phyloP scores from a whole-genome alignment of 1,140 invertebrate genomes.

The Tetraneura akinire region DNA sequence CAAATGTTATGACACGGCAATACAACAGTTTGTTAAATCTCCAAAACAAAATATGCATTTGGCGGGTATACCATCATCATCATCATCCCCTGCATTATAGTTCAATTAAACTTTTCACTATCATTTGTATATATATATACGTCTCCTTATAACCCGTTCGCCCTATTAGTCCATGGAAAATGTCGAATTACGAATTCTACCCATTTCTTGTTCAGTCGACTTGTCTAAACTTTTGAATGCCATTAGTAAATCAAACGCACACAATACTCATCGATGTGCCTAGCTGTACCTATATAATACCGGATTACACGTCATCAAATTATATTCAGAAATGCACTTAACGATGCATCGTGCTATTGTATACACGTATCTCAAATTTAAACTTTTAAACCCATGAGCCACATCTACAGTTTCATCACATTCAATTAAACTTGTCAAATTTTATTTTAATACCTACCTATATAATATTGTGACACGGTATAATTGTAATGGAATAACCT shows the following conservation, averaged over 20 bases:
- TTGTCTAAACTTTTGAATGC: background rate
- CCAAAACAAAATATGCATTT: background rate
- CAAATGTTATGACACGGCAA: background rate
- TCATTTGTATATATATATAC: background rate
- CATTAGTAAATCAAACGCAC: background rate
- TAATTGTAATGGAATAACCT: too few relatives aligned
- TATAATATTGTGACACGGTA: too few relatives aligned
- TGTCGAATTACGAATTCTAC: conserved; percentile 8
- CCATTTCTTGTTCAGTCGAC: background rate
- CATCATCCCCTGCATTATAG: background rate
- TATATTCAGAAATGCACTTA: conserved; percentile 1
- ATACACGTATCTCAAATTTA: too few relatives aligned
- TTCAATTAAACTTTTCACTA: conserved; percentile 21
- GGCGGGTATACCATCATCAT: background rate
- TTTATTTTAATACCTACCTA: too few relatives aligned
- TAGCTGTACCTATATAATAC: too few relatives aligned
- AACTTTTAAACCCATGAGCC: too few relatives aligned
- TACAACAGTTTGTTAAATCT: background rate
- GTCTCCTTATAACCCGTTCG: background rate
- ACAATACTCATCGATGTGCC: background rate
- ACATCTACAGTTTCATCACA: too few relatives aligned
- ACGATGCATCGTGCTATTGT: background rate
- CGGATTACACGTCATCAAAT: too few relatives aligned
- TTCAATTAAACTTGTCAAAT: too few relatives aligned
- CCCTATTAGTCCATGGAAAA: background rate